Percentiles rank a stretch among this genome's conserved stretches.
Evolutionary conservation across 2,797 vertebrate genomes (phyloP).

Genomic region (Chelmon rostratus): DNA sequence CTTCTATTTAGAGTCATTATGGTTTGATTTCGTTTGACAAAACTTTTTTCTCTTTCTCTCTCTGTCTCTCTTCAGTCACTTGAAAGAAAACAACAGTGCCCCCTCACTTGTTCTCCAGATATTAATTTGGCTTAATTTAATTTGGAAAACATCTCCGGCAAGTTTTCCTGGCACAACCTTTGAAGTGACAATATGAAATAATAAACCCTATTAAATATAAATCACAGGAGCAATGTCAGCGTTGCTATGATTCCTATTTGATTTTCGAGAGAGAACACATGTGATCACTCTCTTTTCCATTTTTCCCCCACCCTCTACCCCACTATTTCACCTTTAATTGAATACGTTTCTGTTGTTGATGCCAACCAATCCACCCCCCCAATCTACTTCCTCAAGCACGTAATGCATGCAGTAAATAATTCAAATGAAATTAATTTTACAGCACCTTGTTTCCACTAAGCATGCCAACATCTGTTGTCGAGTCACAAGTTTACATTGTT

Average conservation of each 20-base stretch:
- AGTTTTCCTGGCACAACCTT: conserved; percentile 85
- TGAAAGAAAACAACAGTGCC: conserved; percentile 72
- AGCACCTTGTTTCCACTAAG: conserved; percentile 87
- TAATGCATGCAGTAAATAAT: conserved; percentile 92
- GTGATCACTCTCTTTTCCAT: conserved; percentile 85
- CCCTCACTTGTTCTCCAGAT: conserved; percentile 76
- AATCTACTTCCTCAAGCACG: conserved; percentile 88
- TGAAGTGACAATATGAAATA: conserved; percentile 91
- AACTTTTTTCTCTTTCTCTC: conserved; percentile 50
- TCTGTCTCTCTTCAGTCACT: conserved; percentile 41
- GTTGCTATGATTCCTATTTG: conserved; percentile 85
- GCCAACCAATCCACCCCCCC: conserved; percentile 76
- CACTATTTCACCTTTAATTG: conserved; percentile 88
- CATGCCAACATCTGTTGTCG: conserved; percentile 91
- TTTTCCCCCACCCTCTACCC: conserved; percentile 79
- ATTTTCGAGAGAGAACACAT: conserved; percentile 85
- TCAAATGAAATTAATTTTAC: conserved; percentile 89
- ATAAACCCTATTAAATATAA: conserved; percentile 91
- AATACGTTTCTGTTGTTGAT: conserved; percentile 86
- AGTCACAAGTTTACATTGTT: conserved; percentile 88
- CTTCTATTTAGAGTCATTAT: conserved; percentile 68
- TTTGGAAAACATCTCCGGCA: conserved; percentile 87
- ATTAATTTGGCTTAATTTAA: conserved; percentile 87
- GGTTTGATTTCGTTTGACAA: conserved; percentile 71
- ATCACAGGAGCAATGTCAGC: conserved; percentile 85